These are phyloP conservation scores for Fopius arisanus DNA, from an alignment of 1,140 invertebrate genomes.

Conservation along the genomic window DNA sequence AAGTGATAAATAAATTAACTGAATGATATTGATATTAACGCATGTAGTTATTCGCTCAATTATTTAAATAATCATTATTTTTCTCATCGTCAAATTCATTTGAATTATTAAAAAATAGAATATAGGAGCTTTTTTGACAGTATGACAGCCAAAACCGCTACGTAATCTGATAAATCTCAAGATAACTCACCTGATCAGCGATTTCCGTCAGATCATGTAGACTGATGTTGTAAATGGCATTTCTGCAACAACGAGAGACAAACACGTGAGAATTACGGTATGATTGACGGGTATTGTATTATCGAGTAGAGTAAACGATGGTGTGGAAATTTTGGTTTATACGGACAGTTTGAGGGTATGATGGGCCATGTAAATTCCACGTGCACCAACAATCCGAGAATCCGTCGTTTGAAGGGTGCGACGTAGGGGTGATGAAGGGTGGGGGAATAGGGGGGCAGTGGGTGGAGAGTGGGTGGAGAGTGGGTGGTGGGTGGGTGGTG, in stretches of 20 bases:
- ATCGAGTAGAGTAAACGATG: background rate
- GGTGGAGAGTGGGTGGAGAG: too few relatives aligned
- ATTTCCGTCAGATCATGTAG: slow-evolving; percentile 74
- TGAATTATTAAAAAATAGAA: too few relatives aligned
- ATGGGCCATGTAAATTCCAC: background rate
- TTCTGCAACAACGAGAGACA: slow-evolving; percentile 67
- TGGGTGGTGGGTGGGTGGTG: background rate
- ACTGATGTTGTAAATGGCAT: slow-evolving; percentile 83
- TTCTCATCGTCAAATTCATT: too few relatives aligned
- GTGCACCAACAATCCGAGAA: background rate
- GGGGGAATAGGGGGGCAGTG: too few relatives aligned
- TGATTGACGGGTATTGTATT: background rate
- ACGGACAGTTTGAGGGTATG: background rate
- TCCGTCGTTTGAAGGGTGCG: background rate
- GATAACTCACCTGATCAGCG: slow-evolving; percentile 66
- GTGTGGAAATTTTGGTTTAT: slow-evolving; percentile 1
- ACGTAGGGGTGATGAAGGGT: background rate
- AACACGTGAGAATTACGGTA: slow-evolving; percentile 17
- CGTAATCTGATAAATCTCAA: background rate
- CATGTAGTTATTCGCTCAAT: too few relatives aligned
- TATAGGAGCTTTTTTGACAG: too few relatives aligned
- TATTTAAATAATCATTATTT: too few relatives aligned
- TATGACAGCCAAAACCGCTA: background rate
- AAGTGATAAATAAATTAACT: too few relatives aligned
- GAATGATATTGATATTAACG: too few relatives aligned